These are phyloP conservation scores for Tetragonula carbonaria DNA, from an alignment of 2,888 invertebrate species.

Conservation along the genomic window DNA sequence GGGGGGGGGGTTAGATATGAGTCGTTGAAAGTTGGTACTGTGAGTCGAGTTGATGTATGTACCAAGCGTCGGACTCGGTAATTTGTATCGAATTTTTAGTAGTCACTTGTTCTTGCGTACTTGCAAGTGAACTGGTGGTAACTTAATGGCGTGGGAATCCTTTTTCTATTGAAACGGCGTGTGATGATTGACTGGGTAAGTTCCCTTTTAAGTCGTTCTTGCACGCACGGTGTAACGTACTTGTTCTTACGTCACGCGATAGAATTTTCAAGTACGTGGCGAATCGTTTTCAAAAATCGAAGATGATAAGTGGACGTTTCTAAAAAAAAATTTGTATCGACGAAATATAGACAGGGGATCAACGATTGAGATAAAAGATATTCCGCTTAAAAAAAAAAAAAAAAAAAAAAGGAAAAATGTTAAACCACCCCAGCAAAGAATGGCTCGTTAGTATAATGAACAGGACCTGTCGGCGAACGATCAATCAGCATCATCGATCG, in stretches of 20 bases:
- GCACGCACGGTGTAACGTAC: neutral
- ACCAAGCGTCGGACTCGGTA: neutral
- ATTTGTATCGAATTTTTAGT: constrained; percentile 3
- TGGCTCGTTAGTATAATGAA: neutral
- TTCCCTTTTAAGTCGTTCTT: neutral
- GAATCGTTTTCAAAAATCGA: neutral
- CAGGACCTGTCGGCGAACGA: constrained; percentile 2
- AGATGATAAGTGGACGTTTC: no score
- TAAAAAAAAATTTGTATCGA: no score
- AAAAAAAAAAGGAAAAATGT: no score
- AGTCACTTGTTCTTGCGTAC: neutral
- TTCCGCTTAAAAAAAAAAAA: no score
- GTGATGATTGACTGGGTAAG: neutral
- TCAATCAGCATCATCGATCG: constrained; percentile 37
- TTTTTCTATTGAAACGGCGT: neutral
- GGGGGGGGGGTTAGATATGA: no score
- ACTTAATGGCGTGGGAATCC: constrained; percentile 1
- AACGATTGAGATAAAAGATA: no score
- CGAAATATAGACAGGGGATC: no score
- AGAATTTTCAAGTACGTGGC: neutral
- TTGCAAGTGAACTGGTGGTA: neutral
- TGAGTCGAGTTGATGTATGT: neutral
- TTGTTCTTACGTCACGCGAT: neutral
- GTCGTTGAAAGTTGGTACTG: neutral
- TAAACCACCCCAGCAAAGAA: no score